Evolutionary conservation across 2,113 vertebrate genomes (phyloP).

Genomic region (Meriones unguiculatus): DNA sequence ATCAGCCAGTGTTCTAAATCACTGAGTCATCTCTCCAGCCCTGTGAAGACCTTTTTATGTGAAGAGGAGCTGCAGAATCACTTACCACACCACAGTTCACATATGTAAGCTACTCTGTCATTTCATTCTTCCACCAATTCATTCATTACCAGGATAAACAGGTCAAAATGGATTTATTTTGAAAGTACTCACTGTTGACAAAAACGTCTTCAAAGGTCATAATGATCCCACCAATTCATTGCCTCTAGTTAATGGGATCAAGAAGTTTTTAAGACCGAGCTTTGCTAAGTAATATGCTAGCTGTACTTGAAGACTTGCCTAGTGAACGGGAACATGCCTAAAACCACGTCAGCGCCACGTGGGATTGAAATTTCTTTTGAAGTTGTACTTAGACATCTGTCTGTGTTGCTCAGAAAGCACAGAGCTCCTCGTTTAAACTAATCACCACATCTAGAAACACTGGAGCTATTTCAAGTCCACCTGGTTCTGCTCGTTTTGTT

Average conservation of each 20-base stretch:
- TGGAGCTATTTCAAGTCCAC: conserved; percentile 50
- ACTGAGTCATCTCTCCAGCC: neutral
- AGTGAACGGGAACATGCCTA: conserved; percentile 22
- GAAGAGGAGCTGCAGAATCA: neutral
- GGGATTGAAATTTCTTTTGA: conserved; percentile 1
- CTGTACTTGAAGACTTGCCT: conserved; percentile 58
- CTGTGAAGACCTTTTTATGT: neutral
- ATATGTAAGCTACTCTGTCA: neutral
- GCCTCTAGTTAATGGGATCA: conserved; percentile 52
- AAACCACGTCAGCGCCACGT: conserved; percentile 33
- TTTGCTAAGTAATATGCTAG: neutral
- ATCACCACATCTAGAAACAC: neutral
- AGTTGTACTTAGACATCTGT: neutral
- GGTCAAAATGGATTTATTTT: conserved; percentile 44
- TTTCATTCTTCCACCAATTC: neutral
- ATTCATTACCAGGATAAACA: conserved; percentile 9
- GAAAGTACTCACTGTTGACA: conserved; percentile 44
- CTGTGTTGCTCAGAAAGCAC: conserved; percentile 32
- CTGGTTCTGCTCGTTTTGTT: conserved; percentile 49
- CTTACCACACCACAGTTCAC: neutral
- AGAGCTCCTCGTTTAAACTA: conserved; percentile 51
- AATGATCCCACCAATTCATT: conserved; percentile 64
- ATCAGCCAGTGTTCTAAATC: neutral
- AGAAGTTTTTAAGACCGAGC: conserved; percentile 38
- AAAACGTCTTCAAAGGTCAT: conserved; percentile 24